Base-by-base conservation (phyloP, 2,888 invertebrate genomes). In the Aricia artaxerxes region DNA sequence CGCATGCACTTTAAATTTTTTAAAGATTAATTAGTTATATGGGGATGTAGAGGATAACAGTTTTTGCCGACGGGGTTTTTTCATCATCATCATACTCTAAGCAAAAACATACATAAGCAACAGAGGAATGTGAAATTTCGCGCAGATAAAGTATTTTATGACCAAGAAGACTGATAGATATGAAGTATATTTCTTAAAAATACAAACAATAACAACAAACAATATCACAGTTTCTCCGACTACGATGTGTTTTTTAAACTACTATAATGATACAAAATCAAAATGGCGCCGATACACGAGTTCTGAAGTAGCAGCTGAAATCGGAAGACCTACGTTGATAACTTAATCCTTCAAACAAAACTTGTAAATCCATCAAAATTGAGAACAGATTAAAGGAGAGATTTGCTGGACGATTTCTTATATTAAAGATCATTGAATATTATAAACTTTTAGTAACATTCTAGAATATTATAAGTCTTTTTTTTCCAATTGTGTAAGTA, bases 21-120 rank as follows among this genome's bases (percentile, higher is more conserved):
- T 24, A 35, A 69, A 69, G 69, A 69, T 69, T 69, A 69, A 69
- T 69, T 69, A 35, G 35, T 69, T 35, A 13, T 69, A 69, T 24
- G 61, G 7, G n/a, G 31, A 16, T 64, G 61, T 9, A 64, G 61
- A 64, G 31, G 7, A 3, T 31, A 31, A 64, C 11, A 11, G n/a
- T 61, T 13, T 60, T 61, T 6, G 44, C 44, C 13, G 53, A 53
- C 53, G 53, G 53, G 11, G 9, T 53, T 53, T 53, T 53, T 9
- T 9, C 53, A 53, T 53, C 11, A 53, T 53, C 53, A 53, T 4
- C 53, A 53, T 44, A 44, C 5, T 5, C 7, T 44, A 44, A 7
- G 44, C 7, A 44, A 44, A 44, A 44, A 0, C 44, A 44, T 7
- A 44, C 44, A 44, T 44, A 44, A 44, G 7, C 7, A 44, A 44